A percentile compares a stretch with the other conserved stretches of the same genome.
phyloP scores from a whole-genome alignment of 2,113 vertebrate genomes.

The Micronycteris hirsuta region DNA sequence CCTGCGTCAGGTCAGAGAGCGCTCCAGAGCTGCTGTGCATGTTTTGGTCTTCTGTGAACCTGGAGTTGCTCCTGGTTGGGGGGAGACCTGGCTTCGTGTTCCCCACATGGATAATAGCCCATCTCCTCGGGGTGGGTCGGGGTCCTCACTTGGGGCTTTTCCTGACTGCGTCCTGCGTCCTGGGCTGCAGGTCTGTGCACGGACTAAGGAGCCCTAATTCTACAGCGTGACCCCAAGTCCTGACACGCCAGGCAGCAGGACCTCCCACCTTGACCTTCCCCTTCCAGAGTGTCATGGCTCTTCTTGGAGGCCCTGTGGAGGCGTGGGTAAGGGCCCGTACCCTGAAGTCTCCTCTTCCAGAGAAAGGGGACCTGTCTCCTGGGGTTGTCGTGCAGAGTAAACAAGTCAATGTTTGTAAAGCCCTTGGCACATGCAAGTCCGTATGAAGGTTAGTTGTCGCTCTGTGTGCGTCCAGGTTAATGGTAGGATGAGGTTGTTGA shows the following conservation, averaged over 20 bases:
- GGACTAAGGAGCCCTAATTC: neutral
- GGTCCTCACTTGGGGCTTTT: neutral
- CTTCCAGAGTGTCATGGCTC: neutral
- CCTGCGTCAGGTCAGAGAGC: neutral
- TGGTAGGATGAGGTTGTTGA: neutral
- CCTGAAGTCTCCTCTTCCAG: neutral
- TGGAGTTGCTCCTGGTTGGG: neutral
- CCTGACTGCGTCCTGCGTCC: neutral
- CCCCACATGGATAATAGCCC: neutral
- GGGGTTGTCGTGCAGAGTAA: neutral
- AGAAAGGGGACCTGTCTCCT: neutral
- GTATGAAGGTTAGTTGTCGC: no score
- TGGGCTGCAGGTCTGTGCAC: no score
- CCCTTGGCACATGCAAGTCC: accelerated
- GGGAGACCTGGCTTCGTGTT: neutral
- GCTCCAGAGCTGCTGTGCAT: neutral
- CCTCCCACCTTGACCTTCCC: neutral
- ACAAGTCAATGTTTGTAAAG: neutral
- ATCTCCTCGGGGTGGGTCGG: neutral
- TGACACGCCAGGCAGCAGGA: neutral
- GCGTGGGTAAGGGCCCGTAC: neutral
- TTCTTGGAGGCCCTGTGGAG: neutral
- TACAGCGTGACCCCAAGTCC: neutral
- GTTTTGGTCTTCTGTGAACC: neutral
- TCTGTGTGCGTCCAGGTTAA: neutral